Conservation (phyloP, 2,113 vertebrate genomes). For the Chunga burmeisteri region DNA sequence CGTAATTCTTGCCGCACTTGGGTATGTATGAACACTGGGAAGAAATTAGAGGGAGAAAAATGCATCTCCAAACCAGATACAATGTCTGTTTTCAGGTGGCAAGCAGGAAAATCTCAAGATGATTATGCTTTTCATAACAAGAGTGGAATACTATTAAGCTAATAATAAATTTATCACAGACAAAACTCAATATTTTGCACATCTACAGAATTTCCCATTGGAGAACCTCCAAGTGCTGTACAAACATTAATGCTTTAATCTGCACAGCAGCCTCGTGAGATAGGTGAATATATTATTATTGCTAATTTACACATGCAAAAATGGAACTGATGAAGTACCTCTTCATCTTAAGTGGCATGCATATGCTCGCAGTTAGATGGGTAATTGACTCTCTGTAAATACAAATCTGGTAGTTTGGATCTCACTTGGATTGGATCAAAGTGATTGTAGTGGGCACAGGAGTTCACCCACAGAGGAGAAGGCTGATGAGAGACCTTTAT, state of each 20-base stretch:
- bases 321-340: conserved; percentile 48
- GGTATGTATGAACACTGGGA: conserved; percentile 91
- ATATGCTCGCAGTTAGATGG: background rate
- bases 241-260: conserved; percentile 52
- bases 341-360: conserved; percentile 46
- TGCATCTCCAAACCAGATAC: background rate
- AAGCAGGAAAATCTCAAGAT: background rate
- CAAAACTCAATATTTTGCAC: conserved; percentile 49
- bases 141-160: conserved; percentile 29
- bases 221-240: conserved; percentile 38
- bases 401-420: background rate
- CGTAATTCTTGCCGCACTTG: conserved; percentile 87
- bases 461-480: background rate
- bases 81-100: background rate
- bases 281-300: conserved; percentile 61
- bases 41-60: background rate
- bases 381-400: conserved; percentile 51
- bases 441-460: background rate
- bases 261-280: background rate
- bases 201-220: conserved; percentile 24
- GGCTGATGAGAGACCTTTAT: background rate
- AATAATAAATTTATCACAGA: conserved; percentile 44
- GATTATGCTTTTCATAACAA: background rate
- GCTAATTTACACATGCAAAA: conserved; percentile 53
- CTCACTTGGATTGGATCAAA: background rate